Evolutionary conservation across 2,113 vertebrate species (phyloP).

Genomic region (Turnix velox): DNA sequence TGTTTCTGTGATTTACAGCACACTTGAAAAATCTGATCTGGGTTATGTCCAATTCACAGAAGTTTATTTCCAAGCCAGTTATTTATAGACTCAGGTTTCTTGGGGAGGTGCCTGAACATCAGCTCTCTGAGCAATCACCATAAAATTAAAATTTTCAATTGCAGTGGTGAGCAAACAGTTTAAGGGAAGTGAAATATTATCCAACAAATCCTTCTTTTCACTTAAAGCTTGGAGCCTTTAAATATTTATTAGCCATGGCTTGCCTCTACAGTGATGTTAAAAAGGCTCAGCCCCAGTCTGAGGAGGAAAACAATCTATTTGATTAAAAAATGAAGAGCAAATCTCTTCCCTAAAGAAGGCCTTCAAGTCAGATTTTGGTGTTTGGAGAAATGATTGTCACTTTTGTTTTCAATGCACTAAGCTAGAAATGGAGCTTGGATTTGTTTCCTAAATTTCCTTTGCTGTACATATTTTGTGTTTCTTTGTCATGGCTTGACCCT

Average conservation of each 20-base stretch:
- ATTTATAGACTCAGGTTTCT: background rate
- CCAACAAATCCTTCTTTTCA: slow-evolving; percentile 37
- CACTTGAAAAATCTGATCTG: slow-evolving; percentile 30
- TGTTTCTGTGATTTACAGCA: slow-evolving; percentile 7
- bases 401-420: background rate
- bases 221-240: background rate
- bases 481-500: background rate
- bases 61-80: slow-evolving; percentile 31
- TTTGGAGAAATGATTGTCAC: background rate
- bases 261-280: background rate
- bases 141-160: slow-evolving; percentile 34
- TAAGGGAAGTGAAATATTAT: slow-evolving; percentile 25
- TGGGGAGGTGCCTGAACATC: background rate
- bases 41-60: background rate
- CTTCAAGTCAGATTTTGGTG: background rate
- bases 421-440: background rate
- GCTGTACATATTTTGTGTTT: background rate
- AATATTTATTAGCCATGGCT: slow-evolving; percentile 28
- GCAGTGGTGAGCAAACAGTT: slow-evolving; percentile 36
- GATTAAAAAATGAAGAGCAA: background rate
- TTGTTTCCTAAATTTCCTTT: background rate
- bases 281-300: background rate
- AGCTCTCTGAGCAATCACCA: background rate
- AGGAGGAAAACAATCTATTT: background rate
- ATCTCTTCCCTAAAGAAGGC: background rate